Percentiles rank a stretch among this genome's conserved stretches.
Conservation (phyloP, 2,797 vertebrate genomes). For the Epinephelus coioides region DNA sequence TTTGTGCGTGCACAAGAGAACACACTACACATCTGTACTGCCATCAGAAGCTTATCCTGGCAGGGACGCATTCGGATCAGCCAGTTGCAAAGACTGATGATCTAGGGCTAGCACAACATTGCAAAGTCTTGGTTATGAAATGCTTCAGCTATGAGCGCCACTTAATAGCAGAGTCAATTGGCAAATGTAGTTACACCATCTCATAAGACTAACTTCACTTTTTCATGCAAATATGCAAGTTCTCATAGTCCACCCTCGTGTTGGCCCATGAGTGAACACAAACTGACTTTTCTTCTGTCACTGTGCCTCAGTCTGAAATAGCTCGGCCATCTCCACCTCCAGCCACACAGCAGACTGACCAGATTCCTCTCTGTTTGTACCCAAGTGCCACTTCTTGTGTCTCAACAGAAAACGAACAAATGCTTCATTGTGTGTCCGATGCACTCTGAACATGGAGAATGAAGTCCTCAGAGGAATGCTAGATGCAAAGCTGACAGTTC, state of each 20-base stretch:
- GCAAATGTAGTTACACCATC: not conserved
- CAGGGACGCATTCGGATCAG: constrained; percentile 16
- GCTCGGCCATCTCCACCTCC: constrained; percentile 67
- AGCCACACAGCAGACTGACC: constrained; percentile 64
- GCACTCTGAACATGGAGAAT: constrained; percentile 53
- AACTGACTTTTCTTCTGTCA: constrained; percentile 52
- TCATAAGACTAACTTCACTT: not conserved
- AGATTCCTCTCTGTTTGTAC: constrained; percentile 71
- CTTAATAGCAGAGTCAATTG: not conserved
- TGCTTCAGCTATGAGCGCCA: constrained; percentile 3
- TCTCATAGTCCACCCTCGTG: constrained; percentile 25
- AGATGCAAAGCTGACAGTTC: constrained; percentile 61
- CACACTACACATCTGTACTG: constrained; percentile 62
- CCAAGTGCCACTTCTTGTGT: constrained; percentile 45
- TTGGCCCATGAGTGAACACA: constrained; percentile 38
- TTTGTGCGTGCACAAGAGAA: constrained; percentile 30
- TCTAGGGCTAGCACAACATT: constrained; percentile 20
- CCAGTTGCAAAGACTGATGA: constrained; percentile 22
- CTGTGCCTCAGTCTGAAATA: constrained; percentile 59
- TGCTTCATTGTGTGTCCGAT: constrained; percentile 69
- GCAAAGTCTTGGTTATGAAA: constrained; percentile 27
- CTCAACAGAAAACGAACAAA: constrained; percentile 69
- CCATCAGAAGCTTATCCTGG: constrained; percentile 61
- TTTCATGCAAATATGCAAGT: constrained; percentile 23
- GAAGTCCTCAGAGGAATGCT: constrained; percentile 60